Base-by-base conservation (phyloP, 2,888 invertebrate genomes). In the Drosophila infuscata region DNA sequence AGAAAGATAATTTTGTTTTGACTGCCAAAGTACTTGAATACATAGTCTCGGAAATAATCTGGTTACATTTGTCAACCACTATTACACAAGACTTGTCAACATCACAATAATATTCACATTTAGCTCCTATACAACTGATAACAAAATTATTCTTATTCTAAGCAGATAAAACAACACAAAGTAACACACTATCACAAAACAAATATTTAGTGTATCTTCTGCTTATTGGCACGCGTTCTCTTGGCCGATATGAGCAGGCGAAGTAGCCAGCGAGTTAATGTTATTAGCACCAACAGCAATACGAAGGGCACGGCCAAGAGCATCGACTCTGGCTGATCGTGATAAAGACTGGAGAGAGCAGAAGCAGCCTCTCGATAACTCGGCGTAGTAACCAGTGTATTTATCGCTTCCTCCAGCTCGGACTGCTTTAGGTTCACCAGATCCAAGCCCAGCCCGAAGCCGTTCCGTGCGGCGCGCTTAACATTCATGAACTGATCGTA, bases 401-500 rank as follows among this genome's bases (percentile, higher is more conserved):
- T 56, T 2, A 92, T 90, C 0, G 76, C 67, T 1, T 70, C 20
- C 20, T 70, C 67, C 6, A 91, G 67, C 0, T 78, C 77, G 0
- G 51, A 8, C 0, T 74, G 54, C 15, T 76, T 64, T 0, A 90
- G 62, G 7, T 80, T 62, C 4, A 68, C 17, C 1, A 91, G 65
- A 69, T 79, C 70, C 12, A 91, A 46, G 0, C 76, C 67, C 17
- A 92, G 63, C 0, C 92, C 94, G 33, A 90, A 91, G 0, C 93
- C 93, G 25, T 81, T 65, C 4, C 69, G 69, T 5, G 79, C 64
- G 3, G 91, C 87, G 4, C 88, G 81, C 30, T 89, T 79, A 20
- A 93, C 86, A 81, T 94, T 92, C 70, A 89, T 57, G 36, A 82
- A 74, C 74, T 94, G 94, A 80, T 94, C 94, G 46, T 81, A 92